These are phyloP conservation scores for Campylorhamphus procurvoides DNA, from an alignment of 2,113 vertebrate species.

Conservation along the genomic window DNA sequence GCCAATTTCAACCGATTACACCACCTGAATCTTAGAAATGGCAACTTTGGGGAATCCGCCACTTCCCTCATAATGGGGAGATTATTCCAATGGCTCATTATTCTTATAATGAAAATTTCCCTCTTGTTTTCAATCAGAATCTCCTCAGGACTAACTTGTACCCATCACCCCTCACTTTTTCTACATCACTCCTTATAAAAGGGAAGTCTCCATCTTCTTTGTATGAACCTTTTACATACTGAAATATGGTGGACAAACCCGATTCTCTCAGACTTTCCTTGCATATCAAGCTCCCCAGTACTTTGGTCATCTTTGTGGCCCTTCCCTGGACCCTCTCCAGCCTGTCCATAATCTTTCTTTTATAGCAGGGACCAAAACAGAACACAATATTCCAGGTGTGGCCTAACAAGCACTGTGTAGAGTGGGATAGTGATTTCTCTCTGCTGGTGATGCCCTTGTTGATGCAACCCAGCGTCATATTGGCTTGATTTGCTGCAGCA, in stretches of 20 bases:
- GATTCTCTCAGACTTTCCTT: not conserved
- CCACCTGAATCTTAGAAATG: not conserved
- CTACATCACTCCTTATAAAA: not conserved
- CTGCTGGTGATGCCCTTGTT: not conserved
- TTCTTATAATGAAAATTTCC: not conserved
- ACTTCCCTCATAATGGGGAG: not conserved
- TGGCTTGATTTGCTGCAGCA: not conserved
- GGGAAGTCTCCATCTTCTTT: not conserved
- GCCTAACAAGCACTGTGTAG: not conserved
- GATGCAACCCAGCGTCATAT: not conserved
- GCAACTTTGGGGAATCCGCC: not conserved
- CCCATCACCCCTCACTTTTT: not conserved
- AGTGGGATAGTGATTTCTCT: not conserved
- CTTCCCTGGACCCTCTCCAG: not conserved
- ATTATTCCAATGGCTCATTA: not conserved
- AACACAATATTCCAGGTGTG: not conserved
- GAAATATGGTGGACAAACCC: not conserved
- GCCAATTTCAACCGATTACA: too few species aligned
- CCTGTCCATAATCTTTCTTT: not conserved
- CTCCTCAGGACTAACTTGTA: not conserved
- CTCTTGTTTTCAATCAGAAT: not conserved
- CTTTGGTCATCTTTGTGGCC: not conserved
- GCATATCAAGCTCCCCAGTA: not conserved
- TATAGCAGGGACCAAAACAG: not conserved
- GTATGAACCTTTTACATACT: not conserved